These are phyloP conservation scores for Catalaphyllia jardinei DNA, from an alignment of 64 coral and sea anemone species.

Conservation along the genomic window DNA sequence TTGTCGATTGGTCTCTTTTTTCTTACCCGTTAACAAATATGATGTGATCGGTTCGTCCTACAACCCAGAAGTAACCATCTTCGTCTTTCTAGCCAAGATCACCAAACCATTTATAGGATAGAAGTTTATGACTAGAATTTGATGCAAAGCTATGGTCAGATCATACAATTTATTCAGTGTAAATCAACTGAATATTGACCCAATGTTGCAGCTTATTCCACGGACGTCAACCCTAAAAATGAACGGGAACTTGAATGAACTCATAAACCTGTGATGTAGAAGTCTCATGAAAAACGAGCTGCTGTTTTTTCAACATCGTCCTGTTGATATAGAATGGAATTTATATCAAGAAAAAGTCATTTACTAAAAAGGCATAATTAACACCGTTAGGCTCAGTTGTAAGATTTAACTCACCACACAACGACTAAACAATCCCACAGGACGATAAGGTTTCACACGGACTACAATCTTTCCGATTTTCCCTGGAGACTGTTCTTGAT, in stretches of 20 bases:
- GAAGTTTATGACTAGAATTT: background rate
- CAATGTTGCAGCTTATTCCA: too few species aligned
- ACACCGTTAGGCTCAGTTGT: too few species aligned
- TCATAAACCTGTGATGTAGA: background rate
- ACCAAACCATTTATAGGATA: background rate
- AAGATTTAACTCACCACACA: constrained; percentile 60
- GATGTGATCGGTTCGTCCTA: constrained; percentile 2
- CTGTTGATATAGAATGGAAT: background rate
- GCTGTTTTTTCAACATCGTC: background rate
- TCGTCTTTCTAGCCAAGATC: background rate
- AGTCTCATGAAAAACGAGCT: background rate
- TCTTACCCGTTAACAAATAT: background rate
- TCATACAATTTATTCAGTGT: too few species aligned
- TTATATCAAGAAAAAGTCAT: background rate
- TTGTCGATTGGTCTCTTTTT: background rate
- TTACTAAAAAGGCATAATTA: background rate
- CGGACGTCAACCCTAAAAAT: too few species aligned
- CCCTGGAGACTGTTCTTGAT: constrained; percentile 40
- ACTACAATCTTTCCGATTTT: constrained; percentile 65
- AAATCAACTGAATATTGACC: too few species aligned
- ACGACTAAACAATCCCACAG: constrained; percentile 64
- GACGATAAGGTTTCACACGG: constrained; percentile 64
- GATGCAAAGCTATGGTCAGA: too few species aligned
- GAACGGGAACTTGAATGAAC: too few species aligned
- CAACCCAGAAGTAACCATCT: constrained; percentile 7